These are phyloP conservation scores for Cydia amplana DNA, from an alignment of 1,140 invertebrate species.

Conservation along the genomic window DNA sequence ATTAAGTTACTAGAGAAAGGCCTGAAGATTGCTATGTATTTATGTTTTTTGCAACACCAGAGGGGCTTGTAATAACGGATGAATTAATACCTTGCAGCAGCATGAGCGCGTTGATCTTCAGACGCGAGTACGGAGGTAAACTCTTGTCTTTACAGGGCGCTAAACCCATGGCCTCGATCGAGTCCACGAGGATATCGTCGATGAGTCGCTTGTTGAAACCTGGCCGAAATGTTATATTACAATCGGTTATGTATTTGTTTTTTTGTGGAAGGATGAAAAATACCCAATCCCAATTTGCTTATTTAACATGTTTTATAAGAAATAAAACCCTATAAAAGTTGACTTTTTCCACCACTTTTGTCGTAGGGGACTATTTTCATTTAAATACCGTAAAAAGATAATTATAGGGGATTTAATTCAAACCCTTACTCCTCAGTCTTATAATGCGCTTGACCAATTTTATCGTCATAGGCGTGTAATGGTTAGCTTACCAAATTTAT, in stretches of 20 bases:
- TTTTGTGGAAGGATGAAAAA: slow-evolving; percentile 16
- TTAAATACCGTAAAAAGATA: too few species aligned
- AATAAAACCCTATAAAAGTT: neutral
- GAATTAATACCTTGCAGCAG: slow-evolving; percentile 86
- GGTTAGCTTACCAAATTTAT: neutral
- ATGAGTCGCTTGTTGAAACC: slow-evolving; percentile 88
- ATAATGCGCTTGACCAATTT: neutral
- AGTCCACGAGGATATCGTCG: slow-evolving; percentile 89
- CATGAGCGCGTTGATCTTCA: slow-evolving; percentile 87
- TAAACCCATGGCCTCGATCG: slow-evolving; percentile 86
- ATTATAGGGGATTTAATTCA: too few species aligned
- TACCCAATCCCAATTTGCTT: slow-evolving; percentile 11
- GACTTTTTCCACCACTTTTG: neutral
- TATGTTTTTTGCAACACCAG: too few species aligned
- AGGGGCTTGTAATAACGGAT: too few species aligned
- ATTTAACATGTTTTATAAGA: neutral
- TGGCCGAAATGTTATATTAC: slow-evolving; percentile 47
- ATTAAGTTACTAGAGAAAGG: too few species aligned
- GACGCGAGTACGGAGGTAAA: slow-evolving; percentile 80
- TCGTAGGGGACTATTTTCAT: too few species aligned
- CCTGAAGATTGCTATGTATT: too few species aligned
- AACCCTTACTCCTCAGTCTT: too few species aligned
- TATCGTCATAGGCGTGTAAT: neutral
- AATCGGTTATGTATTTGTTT: slow-evolving; percentile 1
- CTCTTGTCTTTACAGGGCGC: slow-evolving; percentile 80